Evolutionary conservation across 2,797 vertebrate species (phyloP), one percentile per base, ranked within the genome.

Genomic region (Tapera naevia): DNA sequence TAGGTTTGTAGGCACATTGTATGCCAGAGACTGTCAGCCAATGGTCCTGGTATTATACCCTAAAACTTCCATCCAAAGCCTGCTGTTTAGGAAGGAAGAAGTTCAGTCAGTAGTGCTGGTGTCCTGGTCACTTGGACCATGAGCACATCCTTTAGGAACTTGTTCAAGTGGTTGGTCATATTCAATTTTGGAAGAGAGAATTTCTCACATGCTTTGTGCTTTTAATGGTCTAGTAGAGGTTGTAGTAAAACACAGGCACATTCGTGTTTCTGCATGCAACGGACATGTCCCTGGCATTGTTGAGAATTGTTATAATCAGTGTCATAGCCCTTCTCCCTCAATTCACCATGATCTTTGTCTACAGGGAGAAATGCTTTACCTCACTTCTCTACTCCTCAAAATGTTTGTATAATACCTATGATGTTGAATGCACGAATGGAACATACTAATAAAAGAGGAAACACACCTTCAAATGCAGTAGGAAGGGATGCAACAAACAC

Each of bases 181-280:
- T 62, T 58, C 37, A 91, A 25, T n/a, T 84, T 94, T 94, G 56
- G 66, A 92, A 91, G 33, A 62, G 14, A 39, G 30, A 81, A 86
- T 84, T 93, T 88, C 66, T 94, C 72, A 73, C 73, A 81, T 86
- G 89, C 69, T 92, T 93, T 21, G 27, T 91, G 67, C 51, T 78
- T 22, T 75, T 79, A 86, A 81, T 66, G 32, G 5, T 78, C 54
- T 72, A 53, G 50, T 86, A 80, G 82, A 74, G 62, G 69, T 64
- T 66, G 91, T 83, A 93, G 79, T 86, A 86, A 88, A 92, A 93
- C 41, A 23, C 72, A 91, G 75, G 28, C 37, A 89, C 17, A 22
- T 85, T 89, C 83, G 32, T 78, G 80, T 54, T 96, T 79, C 32
- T 27, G 5, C 22, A 6, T 54, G 45, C 50, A 75, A 72, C 30